These are phyloP conservation scores for Tarsius wallacei DNA, from an alignment of 2,797 vertebrate species.

Conservation along the genomic window DNA sequence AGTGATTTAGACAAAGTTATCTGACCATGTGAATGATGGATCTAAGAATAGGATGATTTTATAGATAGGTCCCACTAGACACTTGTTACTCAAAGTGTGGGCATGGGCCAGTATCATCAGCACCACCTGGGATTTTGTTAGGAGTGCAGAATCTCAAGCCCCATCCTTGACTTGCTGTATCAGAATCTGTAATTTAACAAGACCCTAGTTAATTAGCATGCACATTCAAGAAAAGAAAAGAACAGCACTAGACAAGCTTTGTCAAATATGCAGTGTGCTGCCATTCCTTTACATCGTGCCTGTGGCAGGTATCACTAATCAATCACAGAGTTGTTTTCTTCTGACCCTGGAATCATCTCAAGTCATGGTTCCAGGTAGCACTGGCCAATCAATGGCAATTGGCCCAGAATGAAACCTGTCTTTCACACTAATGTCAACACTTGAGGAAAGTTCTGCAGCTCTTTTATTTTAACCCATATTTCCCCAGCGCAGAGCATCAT, in stretches of 20 bases:
- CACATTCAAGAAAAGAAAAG: neutral
- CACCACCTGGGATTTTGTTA: neutral
- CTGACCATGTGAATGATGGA: fast-evolving
- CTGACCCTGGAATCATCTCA: neutral
- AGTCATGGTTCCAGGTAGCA: neutral
- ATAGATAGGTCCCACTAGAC: neutral
- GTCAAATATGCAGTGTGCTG: neutral
- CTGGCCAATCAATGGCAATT: neutral
- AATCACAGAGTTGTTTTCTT: neutral
- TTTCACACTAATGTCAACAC: neutral
- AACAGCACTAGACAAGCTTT: fast-evolving
- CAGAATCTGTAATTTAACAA: neutral
- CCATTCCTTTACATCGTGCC: neutral
- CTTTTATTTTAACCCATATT: neutral
- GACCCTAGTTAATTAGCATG: neutral
- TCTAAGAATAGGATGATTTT: neutral
- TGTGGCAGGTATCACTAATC: slow-evolving; percentile 5
- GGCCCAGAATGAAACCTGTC: neutral
- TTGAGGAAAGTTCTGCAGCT: neutral
- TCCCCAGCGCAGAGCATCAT: neutral
- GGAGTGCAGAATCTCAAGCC: neutral
- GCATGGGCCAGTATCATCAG: neutral
- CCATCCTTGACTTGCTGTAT: neutral
- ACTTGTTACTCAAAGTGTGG: neutral
- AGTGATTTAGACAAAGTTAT: neutral